Percentiles rank a stretch among this genome's conserved stretches.
Conservation (phyloP, 2,888 invertebrate species). For the Apodemia mormo region DNA sequence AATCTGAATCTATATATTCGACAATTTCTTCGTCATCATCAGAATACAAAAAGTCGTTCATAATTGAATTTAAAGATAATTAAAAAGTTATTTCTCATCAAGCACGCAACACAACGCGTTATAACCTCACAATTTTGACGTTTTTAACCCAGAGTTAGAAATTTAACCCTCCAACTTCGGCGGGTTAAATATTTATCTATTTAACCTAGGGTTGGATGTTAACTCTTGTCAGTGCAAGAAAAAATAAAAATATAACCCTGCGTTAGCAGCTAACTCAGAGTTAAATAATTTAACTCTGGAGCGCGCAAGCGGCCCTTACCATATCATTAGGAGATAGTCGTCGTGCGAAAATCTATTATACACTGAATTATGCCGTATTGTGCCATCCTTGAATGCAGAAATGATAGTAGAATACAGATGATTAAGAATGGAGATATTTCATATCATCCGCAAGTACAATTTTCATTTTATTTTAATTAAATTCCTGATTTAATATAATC, state of each 20-base stretch:
- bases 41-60: neutral
- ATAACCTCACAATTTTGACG: neutral
- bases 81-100: neutral
- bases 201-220: neutral
- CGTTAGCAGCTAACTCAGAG: neutral
- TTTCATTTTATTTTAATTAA: no score
- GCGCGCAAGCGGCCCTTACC: neutral
- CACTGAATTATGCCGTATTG: no score
- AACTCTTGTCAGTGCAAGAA: neutral
- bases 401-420: no score
- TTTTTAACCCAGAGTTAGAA: neutral
- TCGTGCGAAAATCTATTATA: no score
- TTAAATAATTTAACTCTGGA: neutral
- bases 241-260: neutral
- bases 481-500: no score
- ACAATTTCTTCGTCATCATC: slow-evolving; percentile 16
- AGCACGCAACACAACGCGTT: neutral
- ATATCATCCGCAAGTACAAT: no score
- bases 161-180: neutral
- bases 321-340: no score
- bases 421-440: no score
- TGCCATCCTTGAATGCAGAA: no score
- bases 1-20: slow-evolving; percentile 5
- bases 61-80: neutral
- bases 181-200: neutral